Conservation (phyloP, 2,888 invertebrate species). For the Caenorhabditis becei region DNA sequence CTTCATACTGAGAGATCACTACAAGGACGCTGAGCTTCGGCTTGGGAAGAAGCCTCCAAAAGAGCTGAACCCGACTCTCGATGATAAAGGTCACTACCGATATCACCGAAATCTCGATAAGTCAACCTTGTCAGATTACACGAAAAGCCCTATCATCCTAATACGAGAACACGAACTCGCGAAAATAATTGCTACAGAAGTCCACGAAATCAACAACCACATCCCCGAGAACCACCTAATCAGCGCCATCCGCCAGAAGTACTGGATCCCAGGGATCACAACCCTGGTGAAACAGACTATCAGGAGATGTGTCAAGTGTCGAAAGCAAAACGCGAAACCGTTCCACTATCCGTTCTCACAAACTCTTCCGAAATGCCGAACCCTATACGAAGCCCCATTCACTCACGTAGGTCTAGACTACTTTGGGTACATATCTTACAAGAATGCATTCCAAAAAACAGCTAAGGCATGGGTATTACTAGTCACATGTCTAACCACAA, state of each 20-base stretch:
- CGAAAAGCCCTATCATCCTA: slow-evolving; percentile 76
- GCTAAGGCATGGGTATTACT: slow-evolving; percentile 28
- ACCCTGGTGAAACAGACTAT: not conserved
- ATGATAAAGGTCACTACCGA: slow-evolving; percentile 5
- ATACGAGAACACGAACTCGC: slow-evolving; percentile 58
- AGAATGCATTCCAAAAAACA: not conserved
- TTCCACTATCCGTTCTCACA: slow-evolving; percentile 4
- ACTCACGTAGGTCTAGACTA: slow-evolving; percentile 17
- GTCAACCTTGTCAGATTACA: not conserved
- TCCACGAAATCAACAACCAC: not conserved
- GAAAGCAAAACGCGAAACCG: not conserved
- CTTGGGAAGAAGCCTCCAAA: not conserved
- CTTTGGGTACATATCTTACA: slow-evolving; percentile 15
- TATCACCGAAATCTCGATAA: not conserved
- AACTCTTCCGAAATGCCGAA: slow-evolving; percentile 78
- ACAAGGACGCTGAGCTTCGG: not conserved
- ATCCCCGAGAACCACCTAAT: not conserved
- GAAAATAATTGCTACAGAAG: not conserved
- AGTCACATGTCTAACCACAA: slow-evolving; percentile 19
- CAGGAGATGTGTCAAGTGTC: not conserved
- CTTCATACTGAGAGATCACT: slow-evolving; percentile 9
- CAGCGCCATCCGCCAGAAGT: not conserved
- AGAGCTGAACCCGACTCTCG: not conserved
- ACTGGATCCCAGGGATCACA: slow-evolving; percentile 1
- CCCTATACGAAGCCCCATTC: slow-evolving; percentile 7